phyloP scores from a whole-genome alignment of 2,888 invertebrate species.

The Tanypteryx hageni region DNA sequence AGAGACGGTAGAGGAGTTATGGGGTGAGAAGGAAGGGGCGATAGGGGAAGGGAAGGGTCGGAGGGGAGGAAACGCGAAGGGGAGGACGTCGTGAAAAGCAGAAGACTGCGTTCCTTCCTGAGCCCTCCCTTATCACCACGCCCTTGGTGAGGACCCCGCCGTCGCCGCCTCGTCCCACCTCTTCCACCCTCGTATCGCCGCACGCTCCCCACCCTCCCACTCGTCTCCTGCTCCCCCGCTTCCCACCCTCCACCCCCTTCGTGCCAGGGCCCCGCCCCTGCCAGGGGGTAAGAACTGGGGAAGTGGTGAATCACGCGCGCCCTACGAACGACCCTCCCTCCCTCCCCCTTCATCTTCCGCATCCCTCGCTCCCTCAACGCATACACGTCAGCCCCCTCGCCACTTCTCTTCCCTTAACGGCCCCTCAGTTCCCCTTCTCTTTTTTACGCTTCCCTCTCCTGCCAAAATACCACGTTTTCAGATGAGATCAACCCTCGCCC shows the following conservation, averaged over 20 bases:
- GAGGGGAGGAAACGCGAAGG: background rate
- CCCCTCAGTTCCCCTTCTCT: background rate
- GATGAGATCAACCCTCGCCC: no score
- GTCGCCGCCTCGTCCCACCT: background rate
- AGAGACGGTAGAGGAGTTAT: background rate
- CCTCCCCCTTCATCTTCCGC: background rate
- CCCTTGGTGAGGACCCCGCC: background rate
- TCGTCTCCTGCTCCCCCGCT: no score
- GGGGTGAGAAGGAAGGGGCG: background rate
- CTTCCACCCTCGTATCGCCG: background rate
- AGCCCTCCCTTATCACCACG: background rate
- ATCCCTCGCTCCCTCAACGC: background rate
- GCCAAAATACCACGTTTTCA: no score
- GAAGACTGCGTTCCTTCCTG: background rate
- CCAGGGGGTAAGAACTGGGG: background rate
- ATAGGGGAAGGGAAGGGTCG: background rate
- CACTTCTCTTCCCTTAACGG: background rate
- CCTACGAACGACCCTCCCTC: background rate
- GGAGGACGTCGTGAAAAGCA: background rate
- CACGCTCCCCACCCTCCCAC: background rate
- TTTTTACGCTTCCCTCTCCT: background rate
- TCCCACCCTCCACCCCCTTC: background rate
- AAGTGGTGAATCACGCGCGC: background rate
- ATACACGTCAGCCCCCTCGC: background rate
- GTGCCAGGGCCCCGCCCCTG: constrained; percentile 1